A percentile compares a stretch with the other conserved stretches of the same genome.
Conservation (phyloP, 2,888 invertebrate species). For the Xylota segnis region DNA sequence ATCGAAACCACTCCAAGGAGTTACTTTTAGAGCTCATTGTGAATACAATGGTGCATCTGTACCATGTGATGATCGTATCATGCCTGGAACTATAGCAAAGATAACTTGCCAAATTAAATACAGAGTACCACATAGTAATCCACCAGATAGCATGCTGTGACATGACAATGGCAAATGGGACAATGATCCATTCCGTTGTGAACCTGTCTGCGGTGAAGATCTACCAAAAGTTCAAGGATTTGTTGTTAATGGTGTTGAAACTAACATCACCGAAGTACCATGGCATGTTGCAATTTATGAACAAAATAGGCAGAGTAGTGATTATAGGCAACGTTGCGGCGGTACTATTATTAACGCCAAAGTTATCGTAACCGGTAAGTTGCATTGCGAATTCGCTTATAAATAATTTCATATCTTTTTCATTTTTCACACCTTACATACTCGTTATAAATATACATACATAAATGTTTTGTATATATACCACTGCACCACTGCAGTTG, state of each 20-base stretch:
- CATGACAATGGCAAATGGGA: conserved; percentile 79
- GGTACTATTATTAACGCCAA: conserved; percentile 79
- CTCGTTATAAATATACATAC: too few species aligned
- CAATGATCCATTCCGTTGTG: conserved; percentile 77
- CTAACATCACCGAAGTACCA: conserved; percentile 77
- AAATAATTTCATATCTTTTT: too few species aligned
- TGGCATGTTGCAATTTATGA: conserved; percentile 80
- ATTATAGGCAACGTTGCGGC: conserved; percentile 77
- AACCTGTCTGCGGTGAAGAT: conserved; percentile 79
- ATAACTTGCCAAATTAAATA: conserved; percentile 67
- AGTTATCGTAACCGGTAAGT: conserved; percentile 78
- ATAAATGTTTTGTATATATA: too few species aligned
- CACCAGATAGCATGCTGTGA: conserved; percentile 72
- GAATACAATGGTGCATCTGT: conserved; percentile 41
- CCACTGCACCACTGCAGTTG: too few species aligned
- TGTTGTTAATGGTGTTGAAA: conserved; percentile 49
- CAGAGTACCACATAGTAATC: conserved; percentile 23
- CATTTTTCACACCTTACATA: too few species aligned
- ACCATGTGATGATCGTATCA: conserved; percentile 57
- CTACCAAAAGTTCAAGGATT: conserved; percentile 53
- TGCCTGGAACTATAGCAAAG: conserved; percentile 69
- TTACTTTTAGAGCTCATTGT: conserved; percentile 59
- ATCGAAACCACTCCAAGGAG: conserved; percentile 10
- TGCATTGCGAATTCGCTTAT: too few species aligned
- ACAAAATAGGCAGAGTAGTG: conserved; percentile 42